Conservation (phyloP, 2,888 invertebrate genomes). For the Desoria tigrina region DNA sequence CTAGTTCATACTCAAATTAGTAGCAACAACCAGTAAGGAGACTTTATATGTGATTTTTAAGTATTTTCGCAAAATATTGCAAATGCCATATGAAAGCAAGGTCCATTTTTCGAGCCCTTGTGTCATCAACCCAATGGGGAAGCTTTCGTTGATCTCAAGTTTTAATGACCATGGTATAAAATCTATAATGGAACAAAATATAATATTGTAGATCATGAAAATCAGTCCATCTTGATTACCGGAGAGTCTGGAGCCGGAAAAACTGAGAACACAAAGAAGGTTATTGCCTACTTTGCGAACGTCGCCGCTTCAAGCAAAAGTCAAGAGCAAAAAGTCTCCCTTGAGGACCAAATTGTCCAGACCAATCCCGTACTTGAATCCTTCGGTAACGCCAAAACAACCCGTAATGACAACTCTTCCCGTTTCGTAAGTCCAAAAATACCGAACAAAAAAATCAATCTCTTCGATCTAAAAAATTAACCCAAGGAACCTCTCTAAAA, state of each 20-base stretch:
- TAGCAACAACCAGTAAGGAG: too few species aligned
- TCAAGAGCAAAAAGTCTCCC: conserved; percentile 59
- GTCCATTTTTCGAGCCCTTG: too few species aligned
- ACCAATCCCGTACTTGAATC: conserved; percentile 99
- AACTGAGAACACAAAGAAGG: conserved; percentile 99
- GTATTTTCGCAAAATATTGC: too few species aligned
- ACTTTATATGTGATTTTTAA: too few species aligned
- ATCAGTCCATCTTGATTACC: conserved; percentile 99
- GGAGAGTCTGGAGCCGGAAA: conserved; percentile 99
- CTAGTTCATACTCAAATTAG: too few species aligned
- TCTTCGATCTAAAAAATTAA: not conserved
- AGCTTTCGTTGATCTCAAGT: not conserved
- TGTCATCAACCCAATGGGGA: not conserved
- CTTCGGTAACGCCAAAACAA: conserved; percentile 99
- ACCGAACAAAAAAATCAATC: not conserved
- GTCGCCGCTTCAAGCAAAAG: conserved; percentile 86
- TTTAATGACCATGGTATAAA: not conserved
- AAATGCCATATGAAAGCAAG: too few species aligned
- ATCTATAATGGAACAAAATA: not conserved
- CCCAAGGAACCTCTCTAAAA: not conserved
- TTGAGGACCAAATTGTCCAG: conserved; percentile 98
- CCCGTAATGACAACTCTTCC: conserved; percentile 99
- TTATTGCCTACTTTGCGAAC: conserved; percentile 99
- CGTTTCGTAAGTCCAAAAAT: conserved; percentile 62
- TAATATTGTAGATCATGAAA: conserved; percentile 77